Base-by-base conservation (phyloP, 2,797 vertebrate genomes). In the Artibeus jamaicensis region DNA sequence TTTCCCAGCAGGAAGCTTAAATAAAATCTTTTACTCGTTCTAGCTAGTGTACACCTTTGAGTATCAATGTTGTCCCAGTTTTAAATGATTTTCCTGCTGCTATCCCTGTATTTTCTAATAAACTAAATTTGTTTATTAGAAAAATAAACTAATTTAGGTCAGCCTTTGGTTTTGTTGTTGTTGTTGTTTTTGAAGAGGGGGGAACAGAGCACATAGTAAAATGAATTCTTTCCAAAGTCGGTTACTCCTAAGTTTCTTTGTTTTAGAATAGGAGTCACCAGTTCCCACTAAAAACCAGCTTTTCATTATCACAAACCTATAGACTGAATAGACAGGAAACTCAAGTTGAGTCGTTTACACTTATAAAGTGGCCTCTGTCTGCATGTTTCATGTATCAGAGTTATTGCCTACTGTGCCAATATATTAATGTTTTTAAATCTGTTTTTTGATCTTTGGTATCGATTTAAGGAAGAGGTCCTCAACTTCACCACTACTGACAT, bases 281-380 rank as follows among this genome's bases (percentile, higher is more conserved):
- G 50, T 29, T 92, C 73, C 37, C 26, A 68, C 74, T 92, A 79
- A 62, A 83, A 94, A 83, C 10, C 26, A 44, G 53, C 37, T 26
- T 93, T 93, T 78, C 79, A 91, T 95, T 29, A 83, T 86, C 34
- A 86, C 26, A 50, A 86, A 94, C 91, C 44, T 83, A 67, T 76
- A 53, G 18, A 86, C 9, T 50, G 37, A 83, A 88, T 29, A 74
- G 18, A 85, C 5, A 53, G 3, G 5, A 89, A 22, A 86, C 12
- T 53, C n/a, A 6, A 53, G 10, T 15, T 59, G 18, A 67, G 46
- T 94, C 70, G 26, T 91, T 79, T 92, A 12, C 39, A 76, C 76
- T 79, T 96, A 83, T 53, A 16, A 88, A 95, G 37, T 88, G 84
- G 6, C 39, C 32, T 70, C 34, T 84, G 15, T 57, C 44, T 84